Percentiles rank a stretch among this genome's conserved stretches.
Evolutionary conservation across 2,113 vertebrate species (phyloP).

Genomic region (Arothron firmamentum): DNA sequence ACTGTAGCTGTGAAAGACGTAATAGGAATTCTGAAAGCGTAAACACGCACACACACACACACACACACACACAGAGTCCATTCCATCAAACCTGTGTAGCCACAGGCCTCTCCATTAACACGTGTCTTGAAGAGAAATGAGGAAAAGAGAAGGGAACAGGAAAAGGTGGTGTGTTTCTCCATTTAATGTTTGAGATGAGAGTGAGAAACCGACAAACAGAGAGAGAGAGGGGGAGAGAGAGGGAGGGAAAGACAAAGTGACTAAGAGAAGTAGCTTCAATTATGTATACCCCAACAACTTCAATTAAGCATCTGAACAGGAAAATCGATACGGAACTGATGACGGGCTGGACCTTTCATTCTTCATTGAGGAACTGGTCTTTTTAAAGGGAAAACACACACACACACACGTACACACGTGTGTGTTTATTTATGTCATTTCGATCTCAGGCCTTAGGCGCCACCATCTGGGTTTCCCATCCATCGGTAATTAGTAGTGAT

Average conservation of each 20-base stretch:
- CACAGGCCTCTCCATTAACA: conserved; percentile 57
- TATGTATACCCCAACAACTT: conserved; percentile 72
- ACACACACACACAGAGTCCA: conserved; percentile 9
- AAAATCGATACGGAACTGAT: conserved; percentile 75
- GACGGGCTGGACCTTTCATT: conserved; percentile 57
- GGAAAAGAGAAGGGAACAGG: conserved; percentile 22
- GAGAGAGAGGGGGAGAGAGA: conserved; percentile 18
- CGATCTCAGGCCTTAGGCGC: conserved; percentile 28
- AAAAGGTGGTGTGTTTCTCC: conserved; percentile 29
- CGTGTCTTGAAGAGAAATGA: conserved; percentile 55
- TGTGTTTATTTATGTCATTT: conserved; percentile 3
- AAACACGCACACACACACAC: conserved; percentile 7
- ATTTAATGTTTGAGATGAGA: conserved; percentile 32
- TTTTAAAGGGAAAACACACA: conserved; percentile 33
- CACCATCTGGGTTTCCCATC: conserved; percentile 35
- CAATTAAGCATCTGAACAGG: conserved; percentile 73
- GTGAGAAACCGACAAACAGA: conserved; percentile 23
- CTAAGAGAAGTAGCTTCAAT: conserved; percentile 65
- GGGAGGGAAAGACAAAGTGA: conserved; percentile 31
- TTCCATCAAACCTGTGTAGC: conserved; percentile 55
- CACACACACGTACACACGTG: conserved; percentile 13
- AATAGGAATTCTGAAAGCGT: conserved; percentile 1
- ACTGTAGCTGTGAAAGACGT: not conserved
- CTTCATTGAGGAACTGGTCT: conserved; percentile 49
- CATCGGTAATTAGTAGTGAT: conserved; percentile 52